A percentile compares a stretch with the other conserved stretches of the same genome.
Evolutionary conservation across 2,797 vertebrate genomes (phyloP).

Genomic region (Xenops minutus): DNA sequence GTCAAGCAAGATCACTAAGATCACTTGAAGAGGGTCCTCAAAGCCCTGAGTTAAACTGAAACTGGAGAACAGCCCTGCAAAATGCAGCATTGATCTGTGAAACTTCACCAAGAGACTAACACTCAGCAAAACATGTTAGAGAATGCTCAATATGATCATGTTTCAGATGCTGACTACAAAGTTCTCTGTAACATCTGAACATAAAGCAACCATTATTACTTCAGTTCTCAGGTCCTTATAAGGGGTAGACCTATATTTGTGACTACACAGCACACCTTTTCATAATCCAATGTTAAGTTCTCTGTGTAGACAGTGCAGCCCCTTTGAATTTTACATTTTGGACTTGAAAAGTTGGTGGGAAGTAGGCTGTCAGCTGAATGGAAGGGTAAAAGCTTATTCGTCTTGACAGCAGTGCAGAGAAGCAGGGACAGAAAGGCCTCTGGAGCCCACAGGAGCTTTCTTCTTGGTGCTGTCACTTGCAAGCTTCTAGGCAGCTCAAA

Average conservation of each 20-base stretch:
- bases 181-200: background rate
- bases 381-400: constrained; percentile 14
- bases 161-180: background rate
- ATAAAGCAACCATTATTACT: background rate
- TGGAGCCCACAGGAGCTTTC: background rate
- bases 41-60: background rate
- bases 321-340: background rate
- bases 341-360: background rate
- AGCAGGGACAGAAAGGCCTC: background rate
- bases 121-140: background rate
- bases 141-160: background rate
- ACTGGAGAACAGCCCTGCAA: background rate
- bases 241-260: background rate
- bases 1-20: background rate
- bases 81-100: background rate
- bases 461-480: background rate
- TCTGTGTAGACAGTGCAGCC: background rate
- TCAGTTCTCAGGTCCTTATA: background rate
- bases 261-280: background rate
- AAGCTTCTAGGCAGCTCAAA: constrained; percentile 7
- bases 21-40: background rate
- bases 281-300: background rate
- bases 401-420: background rate
- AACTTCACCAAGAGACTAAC: background rate
- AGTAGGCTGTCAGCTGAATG: background rate